phyloP scores from a whole-genome alignment of 2,797 vertebrate species.

The Cottoperca gobio region DNA sequence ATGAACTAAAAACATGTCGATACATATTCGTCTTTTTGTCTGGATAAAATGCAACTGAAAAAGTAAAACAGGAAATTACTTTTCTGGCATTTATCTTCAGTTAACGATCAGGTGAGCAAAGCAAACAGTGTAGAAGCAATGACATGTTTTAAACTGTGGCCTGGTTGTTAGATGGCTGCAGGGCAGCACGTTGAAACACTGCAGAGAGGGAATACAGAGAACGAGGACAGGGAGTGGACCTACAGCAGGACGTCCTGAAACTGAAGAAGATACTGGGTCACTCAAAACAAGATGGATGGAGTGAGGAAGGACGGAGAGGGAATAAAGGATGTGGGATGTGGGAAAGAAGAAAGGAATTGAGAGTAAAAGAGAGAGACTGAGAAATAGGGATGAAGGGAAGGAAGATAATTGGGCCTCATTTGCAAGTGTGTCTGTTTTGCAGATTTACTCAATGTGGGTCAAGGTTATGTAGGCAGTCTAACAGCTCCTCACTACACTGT shows the following conservation, averaged over 20 bases:
- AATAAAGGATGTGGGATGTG: slow-evolving; percentile 30
- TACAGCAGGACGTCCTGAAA: slow-evolving; percentile 27
- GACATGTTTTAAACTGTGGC: slow-evolving; percentile 37
- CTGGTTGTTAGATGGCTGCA: slow-evolving; percentile 53
- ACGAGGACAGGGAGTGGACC: slow-evolving; percentile 49
- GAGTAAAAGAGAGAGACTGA: neutral
- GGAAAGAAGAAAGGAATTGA: slow-evolving; percentile 15
- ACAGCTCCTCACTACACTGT: slow-evolving; percentile 1
- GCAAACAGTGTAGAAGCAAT: neutral
- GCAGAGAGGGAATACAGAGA: slow-evolving; percentile 42
- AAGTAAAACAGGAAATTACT: neutral
- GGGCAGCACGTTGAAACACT: slow-evolving; percentile 24
- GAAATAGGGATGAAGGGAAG: slow-evolving; percentile 11
- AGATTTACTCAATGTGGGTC: slow-evolving; percentile 60
- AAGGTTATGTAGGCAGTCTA: slow-evolving; percentile 52
- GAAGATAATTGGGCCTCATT: slow-evolving; percentile 53
- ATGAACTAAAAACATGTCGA: neutral
- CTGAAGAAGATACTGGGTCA: slow-evolving; percentile 54
- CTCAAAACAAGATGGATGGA: slow-evolving; percentile 53
- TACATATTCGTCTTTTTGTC: neutral
- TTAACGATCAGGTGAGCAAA: slow-evolving; percentile 7
- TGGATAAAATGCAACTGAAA: neutral
- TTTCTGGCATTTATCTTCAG: slow-evolving; percentile 1
- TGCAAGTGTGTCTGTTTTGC: slow-evolving; percentile 41
- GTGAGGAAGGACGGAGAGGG: slow-evolving; percentile 16